phyloP scores from a whole-genome alignment of 1,140 invertebrate species.

The Laupala kohalensis region DNA sequence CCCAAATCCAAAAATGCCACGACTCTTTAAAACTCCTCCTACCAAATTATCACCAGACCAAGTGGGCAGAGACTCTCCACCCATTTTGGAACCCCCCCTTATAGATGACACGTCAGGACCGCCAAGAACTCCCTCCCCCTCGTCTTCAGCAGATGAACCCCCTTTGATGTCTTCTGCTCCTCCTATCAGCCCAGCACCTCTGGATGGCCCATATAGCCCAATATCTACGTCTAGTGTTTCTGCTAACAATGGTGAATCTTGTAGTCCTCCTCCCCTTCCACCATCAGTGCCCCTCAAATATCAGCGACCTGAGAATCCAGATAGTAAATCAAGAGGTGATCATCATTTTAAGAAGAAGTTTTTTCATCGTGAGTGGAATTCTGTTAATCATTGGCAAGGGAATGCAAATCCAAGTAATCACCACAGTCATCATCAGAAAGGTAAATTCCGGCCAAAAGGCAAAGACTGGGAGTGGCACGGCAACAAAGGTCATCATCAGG shows the following conservation, averaged over 20 bases:
- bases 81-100: slow-evolving; percentile 25
- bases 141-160: slow-evolving; percentile 31
- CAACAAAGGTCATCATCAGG: slow-evolving; percentile 1
- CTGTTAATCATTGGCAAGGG: slow-evolving; percentile 11
- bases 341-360: slow-evolving; percentile 66
- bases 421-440: slow-evolving; percentile 9
- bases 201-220: slow-evolving; percentile 28
- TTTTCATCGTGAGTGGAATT: slow-evolving; percentile 45
- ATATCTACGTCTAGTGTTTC: slow-evolving; percentile 14
- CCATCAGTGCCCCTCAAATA: slow-evolving; percentile 42
- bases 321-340: slow-evolving; percentile 26
- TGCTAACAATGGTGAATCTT: background rate
- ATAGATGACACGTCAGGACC: slow-evolving; percentile 37
- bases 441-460: slow-evolving; percentile 55
- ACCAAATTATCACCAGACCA: slow-evolving; percentile 20
- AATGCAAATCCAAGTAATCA: slow-evolving; percentile 10
- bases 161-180: slow-evolving; percentile 23
- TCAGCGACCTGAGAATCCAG: slow-evolving; percentile 39
- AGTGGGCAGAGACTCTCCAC: slow-evolving; percentile 31
- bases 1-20: slow-evolving; percentile 30
- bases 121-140: slow-evolving; percentile 53
- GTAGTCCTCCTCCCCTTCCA: slow-evolving; percentile 11
- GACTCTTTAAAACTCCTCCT: slow-evolving; percentile 23
- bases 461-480: slow-evolving; percentile 59
- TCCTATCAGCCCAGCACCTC: slow-evolving; percentile 20